phyloP scores from a whole-genome alignment of 2,113 vertebrate species.

The Potamarius usumacintae region DNA sequence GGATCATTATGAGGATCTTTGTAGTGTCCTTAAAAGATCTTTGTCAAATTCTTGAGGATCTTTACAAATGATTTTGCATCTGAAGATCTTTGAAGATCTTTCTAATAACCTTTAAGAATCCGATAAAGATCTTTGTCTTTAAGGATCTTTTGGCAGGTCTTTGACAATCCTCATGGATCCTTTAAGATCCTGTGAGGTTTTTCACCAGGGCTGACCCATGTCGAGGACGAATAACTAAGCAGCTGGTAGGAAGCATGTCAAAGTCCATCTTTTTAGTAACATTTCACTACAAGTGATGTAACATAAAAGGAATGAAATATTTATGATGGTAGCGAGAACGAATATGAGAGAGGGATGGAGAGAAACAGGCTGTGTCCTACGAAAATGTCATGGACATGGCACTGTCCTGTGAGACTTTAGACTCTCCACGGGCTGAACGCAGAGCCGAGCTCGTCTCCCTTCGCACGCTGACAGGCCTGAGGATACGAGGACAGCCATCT shows the following conservation, averaged over 20 bases:
- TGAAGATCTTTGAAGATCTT: too few relatives aligned
- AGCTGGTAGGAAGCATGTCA: constrained; percentile 10
- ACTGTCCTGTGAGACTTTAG: constrained; percentile 29
- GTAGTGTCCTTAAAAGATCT: too few relatives aligned
- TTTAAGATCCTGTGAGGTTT: too few relatives aligned
- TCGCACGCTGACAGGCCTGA: constrained; percentile 24
- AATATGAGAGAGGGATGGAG: neutral
- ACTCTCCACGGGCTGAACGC: neutral
- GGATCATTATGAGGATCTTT: too few relatives aligned
- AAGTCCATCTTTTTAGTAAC: constrained; percentile 8
- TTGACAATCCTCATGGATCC: too few relatives aligned
- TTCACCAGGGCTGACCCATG: neutral
- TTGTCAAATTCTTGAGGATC: too few relatives aligned
- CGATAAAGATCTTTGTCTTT: too few relatives aligned
- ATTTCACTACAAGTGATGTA: constrained; percentile 20
- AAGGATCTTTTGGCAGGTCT: too few relatives aligned
- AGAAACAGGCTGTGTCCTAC: constrained; percentile 7
- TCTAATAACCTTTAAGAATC: too few relatives aligned
- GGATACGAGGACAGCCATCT: constrained; percentile 38
- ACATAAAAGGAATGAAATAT: constrained; percentile 45
- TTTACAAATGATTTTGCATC: too few relatives aligned
- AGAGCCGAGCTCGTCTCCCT: constrained; percentile 9
- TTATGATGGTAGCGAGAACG: constrained; percentile 21
- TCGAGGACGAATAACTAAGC: neutral
- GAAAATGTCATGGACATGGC: constrained; percentile 42